Conservation (phyloP, 2,797 vertebrate genomes). For the Pseudochromis fuscus region DNA sequence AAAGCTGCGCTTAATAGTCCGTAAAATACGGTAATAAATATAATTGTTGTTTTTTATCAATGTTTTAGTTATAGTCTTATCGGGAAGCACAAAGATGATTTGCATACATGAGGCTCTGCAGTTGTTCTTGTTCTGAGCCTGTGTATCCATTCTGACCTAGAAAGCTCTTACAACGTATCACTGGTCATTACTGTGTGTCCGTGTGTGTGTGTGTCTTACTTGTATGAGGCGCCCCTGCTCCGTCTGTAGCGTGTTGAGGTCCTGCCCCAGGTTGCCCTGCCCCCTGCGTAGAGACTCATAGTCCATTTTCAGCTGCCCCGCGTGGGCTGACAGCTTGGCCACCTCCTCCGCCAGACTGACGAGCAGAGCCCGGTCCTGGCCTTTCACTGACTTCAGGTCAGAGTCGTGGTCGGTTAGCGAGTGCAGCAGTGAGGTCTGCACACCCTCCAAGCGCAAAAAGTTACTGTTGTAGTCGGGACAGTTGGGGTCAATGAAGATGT, state of each 20-base stretch:
- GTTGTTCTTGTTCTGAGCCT: background rate
- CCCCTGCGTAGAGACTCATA: constrained; percentile 90
- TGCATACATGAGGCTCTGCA: too few species aligned
- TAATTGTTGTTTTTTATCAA: too few species aligned
- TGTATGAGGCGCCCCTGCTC: constrained; percentile 96
- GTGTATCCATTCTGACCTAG: background rate
- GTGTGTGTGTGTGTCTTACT: constrained; percentile 80
- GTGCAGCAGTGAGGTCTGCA: constrained; percentile 92
- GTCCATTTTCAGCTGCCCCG: constrained; percentile 91
- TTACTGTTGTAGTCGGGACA: constrained; percentile 91
- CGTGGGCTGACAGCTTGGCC: constrained; percentile 90
- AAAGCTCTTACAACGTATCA: background rate
- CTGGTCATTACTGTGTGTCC: too few species aligned
- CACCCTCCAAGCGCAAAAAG: constrained; percentile 91
- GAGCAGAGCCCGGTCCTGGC: constrained; percentile 91
- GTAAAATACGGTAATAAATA: too few species aligned
- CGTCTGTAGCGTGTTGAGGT: constrained; percentile 91
- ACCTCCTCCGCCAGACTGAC: constrained; percentile 93
- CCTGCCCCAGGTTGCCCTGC: constrained; percentile 91
- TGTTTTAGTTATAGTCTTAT: too few species aligned
- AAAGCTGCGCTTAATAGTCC: too few species aligned
- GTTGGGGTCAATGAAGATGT: constrained; percentile 98
- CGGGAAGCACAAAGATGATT: too few species aligned
- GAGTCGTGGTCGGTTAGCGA: constrained; percentile 89
- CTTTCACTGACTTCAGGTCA: constrained; percentile 87